phyloP scores from a whole-genome alignment of 1,140 invertebrate genomes.

The Rhopalosiphum maidis region DNA sequence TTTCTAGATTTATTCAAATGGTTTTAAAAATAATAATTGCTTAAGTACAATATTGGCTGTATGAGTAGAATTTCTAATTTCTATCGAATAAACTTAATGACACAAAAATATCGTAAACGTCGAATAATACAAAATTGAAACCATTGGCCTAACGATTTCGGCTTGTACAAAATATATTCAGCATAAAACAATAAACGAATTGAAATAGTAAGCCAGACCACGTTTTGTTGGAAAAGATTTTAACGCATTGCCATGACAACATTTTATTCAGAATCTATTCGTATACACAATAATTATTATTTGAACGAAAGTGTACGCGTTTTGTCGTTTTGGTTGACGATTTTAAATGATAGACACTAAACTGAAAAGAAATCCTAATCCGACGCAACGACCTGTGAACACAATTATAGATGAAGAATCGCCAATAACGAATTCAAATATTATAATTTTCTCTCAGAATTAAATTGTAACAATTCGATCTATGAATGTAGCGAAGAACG shows the following conservation, averaged over 20 bases:
- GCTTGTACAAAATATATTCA: not conserved
- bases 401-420: slow-evolving; percentile 7
- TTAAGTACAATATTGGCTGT: not conserved
- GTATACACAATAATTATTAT: slow-evolving; percentile 11
- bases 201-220: not conserved
- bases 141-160: not conserved
- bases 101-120: not conserved
- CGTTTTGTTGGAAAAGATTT: not conserved
- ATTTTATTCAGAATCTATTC: not conserved
- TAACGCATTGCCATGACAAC: not conserved
- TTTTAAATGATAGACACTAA: slow-evolving; percentile 6
- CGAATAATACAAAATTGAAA: not conserved
- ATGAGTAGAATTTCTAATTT: not conserved
- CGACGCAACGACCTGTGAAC: slow-evolving; percentile 47
- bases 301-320: slow-evolving; percentile 41
- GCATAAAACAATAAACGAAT: not conserved
- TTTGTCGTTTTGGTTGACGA: slow-evolving; percentile 34
- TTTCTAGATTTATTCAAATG: not conserved
- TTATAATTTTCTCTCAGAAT: slow-evolving; percentile 27
- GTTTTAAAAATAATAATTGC: too few relatives aligned
- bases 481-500: not conserved
- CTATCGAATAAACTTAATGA: not conserved
- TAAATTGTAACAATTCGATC: not conserved
- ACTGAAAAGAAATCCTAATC: slow-evolving; percentile 53
- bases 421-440: not conserved